Evolutionary conservation across 1,140 invertebrate species (phyloP).

Genomic region (Oryctes rhinoceros): DNA sequence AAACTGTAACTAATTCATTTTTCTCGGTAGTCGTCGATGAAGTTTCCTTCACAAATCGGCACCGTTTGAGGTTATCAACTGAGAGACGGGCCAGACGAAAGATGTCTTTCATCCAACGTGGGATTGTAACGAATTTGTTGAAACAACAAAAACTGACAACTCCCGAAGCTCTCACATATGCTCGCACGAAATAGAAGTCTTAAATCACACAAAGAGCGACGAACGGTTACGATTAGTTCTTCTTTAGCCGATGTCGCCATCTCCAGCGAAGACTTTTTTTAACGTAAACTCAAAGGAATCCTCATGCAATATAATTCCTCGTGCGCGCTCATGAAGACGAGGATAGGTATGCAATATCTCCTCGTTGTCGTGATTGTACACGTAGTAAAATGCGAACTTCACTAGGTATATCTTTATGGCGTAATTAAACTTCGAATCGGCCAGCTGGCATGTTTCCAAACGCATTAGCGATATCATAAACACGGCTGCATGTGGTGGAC

Average conservation of each 20-base stretch:
- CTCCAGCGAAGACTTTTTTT: too few species aligned
- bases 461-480: constrained; percentile 7
- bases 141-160: constrained; percentile 30
- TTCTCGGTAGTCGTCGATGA: background rate
- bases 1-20: constrained; percentile 1
- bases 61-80: background rate
- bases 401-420: background rate
- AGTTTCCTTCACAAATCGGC: background rate
- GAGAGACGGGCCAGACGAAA: background rate
- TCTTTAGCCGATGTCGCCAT: too few species aligned
- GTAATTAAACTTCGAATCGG: background rate
- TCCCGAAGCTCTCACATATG: background rate
- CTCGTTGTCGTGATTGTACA: background rate
- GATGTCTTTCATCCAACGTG: background rate
- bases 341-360: background rate
- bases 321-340: background rate
- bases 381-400: background rate
- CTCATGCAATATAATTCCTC: too few species aligned
- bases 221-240: too few species aligned
- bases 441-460: constrained; percentile 14
- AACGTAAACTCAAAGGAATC: too few species aligned
- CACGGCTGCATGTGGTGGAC: background rate
- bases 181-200: background rate
- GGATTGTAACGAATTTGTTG: constrained; percentile 17
- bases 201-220: background rate